Evolutionary conservation across 2,797 vertebrate genomes (phyloP).

Genomic region (Uromys caudimaculatus): DNA sequence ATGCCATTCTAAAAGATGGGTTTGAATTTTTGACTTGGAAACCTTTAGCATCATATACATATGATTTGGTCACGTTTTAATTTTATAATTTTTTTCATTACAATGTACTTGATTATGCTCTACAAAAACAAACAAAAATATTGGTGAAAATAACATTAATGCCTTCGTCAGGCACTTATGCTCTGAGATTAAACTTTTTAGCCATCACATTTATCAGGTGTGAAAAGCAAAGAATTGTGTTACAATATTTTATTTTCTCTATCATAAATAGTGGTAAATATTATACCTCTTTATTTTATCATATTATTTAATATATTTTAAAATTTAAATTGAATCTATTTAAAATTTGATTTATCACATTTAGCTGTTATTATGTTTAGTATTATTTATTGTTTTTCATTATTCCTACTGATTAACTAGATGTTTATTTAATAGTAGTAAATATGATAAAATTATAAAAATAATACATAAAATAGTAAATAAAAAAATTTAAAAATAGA

Average conservation of each 20-base stretch:
- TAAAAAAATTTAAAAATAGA: neutral
- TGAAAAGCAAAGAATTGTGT: neutral
- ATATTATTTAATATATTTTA: neutral
- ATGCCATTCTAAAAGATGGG: neutral
- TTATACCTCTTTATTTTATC: neutral
- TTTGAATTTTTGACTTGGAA: neutral
- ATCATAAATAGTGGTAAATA: neutral
- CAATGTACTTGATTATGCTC: neutral
- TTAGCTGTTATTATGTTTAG: neutral
- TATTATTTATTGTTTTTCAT: neutral
- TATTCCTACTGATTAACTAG: neutral
- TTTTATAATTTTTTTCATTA: neutral
- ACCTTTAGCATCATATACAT: neutral
- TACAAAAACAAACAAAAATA: neutral
- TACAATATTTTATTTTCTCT: slow-evolving; percentile 38
- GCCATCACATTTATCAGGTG: neutral
- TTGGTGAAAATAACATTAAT: neutral
- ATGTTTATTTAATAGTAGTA: neutral
- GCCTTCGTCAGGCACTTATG: neutral
- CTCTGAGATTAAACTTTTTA: neutral
- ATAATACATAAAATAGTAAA: no score
- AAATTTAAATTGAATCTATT: neutral
- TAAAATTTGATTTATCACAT: neutral
- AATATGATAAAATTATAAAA: neutral
- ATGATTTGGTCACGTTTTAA: neutral